Base-by-base conservation (phyloP, 2,888 invertebrate species). In the Drosophila macrospina region DNA sequence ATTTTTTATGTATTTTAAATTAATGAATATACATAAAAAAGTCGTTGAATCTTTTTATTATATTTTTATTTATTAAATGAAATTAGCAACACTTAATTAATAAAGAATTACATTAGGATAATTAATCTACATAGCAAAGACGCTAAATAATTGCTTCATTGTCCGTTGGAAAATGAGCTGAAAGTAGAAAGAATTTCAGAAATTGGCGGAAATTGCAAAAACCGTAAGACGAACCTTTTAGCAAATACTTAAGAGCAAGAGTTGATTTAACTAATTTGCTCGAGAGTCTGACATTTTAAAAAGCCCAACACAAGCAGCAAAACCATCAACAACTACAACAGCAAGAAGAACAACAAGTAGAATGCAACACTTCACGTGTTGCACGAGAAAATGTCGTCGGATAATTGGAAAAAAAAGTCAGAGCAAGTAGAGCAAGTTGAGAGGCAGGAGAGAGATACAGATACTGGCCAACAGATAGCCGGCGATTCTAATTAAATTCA, bases 401-500 rank as follows among this genome's bases (percentile, higher is more conserved):
- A 50, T 71, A 74, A 76, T 63, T 83, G 74, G 65, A 61, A 73
- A 75, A 73, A 75, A 64, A 55, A 66, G 54, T 55, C 45, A 26
- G 59, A 52, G 6, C 51, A 37, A 30, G 41, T 20, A 20, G 1
- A 4, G 28, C 7, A 28, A n/a, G n/a, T n/a, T n/a, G 6, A 28
- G 28, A 7, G 15, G 34, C 30, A 13, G 42, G 30, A 32, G 42
- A 62, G 60, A 36, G 69, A 54, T 69, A 65, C 64, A 71, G 82
- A 87, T 87, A 61, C 66, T 42, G 64, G 66, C 51, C 76, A 32
- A 44, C 67, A 78, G 74, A 76, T 69, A 81, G 82, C 52, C 65
- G 67, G 67, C 64, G 44, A 86, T 88, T 88, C 85, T 85, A 85
- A 85, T 85, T 88, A 84, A 88, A 85, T 85, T 88, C 81, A 72